These are phyloP conservation scores for Chaetodon trifascialis DNA, from an alignment of 2,113 vertebrate species.

Conservation along the genomic window DNA sequence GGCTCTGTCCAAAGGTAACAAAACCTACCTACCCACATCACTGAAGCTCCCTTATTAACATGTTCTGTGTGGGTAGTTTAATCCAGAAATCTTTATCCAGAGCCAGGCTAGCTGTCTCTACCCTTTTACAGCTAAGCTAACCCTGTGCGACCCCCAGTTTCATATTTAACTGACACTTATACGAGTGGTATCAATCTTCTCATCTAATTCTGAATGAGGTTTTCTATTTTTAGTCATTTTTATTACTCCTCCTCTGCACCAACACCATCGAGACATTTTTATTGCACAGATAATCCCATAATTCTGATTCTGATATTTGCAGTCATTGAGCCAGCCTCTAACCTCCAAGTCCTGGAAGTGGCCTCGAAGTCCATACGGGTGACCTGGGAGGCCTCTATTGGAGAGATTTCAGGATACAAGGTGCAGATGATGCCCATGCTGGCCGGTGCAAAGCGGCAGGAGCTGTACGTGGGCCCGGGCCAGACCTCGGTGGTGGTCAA, in stretches of 20 bases:
- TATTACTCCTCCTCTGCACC: too few species aligned
- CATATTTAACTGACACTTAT: background rate
- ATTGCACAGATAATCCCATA: background rate
- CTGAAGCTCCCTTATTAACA: background rate
- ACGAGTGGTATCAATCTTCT: background rate
- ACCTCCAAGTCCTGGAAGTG: slow-evolving; percentile 88
- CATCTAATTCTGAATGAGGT: background rate
- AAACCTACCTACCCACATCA: background rate
- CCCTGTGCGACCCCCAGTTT: background rate
- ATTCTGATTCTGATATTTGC: slow-evolving; percentile 47
- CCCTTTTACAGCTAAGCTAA: background rate
- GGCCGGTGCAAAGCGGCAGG: slow-evolving; percentile 86
- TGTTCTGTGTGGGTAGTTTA: background rate
- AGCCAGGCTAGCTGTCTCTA: too few species aligned
- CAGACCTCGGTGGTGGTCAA: slow-evolving; percentile 87
- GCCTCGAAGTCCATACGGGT: slow-evolving; percentile 92
- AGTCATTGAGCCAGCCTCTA: slow-evolving; percentile 93
- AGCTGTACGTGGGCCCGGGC: slow-evolving; percentile 87
- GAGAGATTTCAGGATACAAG: slow-evolving; percentile 91
- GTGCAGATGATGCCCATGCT: slow-evolving; percentile 92
- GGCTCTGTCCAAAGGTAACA: background rate
- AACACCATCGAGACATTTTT: too few species aligned
- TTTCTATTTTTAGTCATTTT: too few species aligned
- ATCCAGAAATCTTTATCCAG: background rate
- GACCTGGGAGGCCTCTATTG: slow-evolving; percentile 89